These are phyloP conservation scores for Eupsilia transversa DNA, from an alignment of 2,888 invertebrate genomes.

Conservation along the genomic window DNA sequence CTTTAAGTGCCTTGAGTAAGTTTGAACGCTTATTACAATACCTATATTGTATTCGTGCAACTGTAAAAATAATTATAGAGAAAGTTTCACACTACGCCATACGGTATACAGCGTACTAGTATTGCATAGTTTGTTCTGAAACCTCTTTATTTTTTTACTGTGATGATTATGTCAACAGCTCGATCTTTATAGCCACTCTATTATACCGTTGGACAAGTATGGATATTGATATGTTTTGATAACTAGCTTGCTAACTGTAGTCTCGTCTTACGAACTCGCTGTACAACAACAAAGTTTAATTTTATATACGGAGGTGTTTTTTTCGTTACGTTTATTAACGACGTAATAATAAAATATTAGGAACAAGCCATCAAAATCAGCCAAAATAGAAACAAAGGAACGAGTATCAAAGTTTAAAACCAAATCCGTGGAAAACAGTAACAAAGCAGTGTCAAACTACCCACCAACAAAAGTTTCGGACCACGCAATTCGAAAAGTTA, in stretches of 20 bases:
- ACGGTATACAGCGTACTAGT: neutral
- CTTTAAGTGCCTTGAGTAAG: neutral
- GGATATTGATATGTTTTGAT: neutral
- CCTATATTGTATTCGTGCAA: neutral
- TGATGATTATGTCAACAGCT: neutral
- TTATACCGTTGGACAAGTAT: neutral
- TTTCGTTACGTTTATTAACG: neutral
- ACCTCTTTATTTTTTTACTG: neutral
- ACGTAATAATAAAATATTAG: conserved; percentile 6
- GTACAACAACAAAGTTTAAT: conserved; percentile 28
- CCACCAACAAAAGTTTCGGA: conserved; percentile 35
- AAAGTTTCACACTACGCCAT: neutral
- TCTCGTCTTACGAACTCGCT: neutral
- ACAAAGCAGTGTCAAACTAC: conserved; percentile 40
- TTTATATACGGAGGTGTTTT: neutral
- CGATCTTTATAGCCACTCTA: neutral
- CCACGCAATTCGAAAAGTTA: conserved; percentile 31
- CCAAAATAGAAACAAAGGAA: conserved; percentile 17
- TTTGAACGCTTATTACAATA: neutral
- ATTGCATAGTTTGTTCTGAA: neutral
- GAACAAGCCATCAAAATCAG: neutral
- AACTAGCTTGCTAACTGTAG: neutral
- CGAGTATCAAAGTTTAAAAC: conserved; percentile 24
- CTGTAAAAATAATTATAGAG: neutral
- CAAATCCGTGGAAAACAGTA: conserved; percentile 19